phyloP scores from a whole-genome alignment of 2,888 invertebrate species.

The Cataglyphis rosenhaueri region DNA sequence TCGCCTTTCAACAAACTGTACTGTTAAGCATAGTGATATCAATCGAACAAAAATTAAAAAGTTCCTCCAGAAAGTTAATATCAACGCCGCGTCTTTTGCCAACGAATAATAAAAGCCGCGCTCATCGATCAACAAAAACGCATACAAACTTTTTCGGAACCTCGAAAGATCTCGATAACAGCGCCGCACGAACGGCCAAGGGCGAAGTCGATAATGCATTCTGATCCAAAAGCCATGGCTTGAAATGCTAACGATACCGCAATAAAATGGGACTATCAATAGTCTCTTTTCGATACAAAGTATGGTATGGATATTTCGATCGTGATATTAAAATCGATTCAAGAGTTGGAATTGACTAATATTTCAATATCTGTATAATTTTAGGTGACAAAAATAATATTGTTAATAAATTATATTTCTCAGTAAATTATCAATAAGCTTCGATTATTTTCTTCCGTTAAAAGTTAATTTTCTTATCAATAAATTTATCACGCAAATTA shows the following conservation, averaged over 20 bases:
- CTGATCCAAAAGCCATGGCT: not conserved
- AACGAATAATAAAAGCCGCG: conserved; percentile 45
- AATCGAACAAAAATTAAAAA: conserved; percentile 53
- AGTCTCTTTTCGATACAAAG: not conserved
- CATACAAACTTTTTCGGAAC: conserved; percentile 50
- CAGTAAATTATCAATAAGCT: not conserved
- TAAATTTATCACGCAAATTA: not conserved
- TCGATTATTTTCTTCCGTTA: not conserved
- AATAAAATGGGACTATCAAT: conserved; percentile 4
- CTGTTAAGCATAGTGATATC: conserved; percentile 31
- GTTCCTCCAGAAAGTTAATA: conserved; percentile 42
- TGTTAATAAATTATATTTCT: not conserved
- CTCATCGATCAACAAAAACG: conserved; percentile 52
- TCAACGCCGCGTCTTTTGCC: conserved; percentile 45
- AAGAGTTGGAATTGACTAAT: not conserved
- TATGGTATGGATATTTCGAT: conserved; percentile 4
- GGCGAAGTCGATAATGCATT: conserved; percentile 64
- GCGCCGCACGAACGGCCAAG: conserved; percentile 40
- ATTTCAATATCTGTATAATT: not conserved
- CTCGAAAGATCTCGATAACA: conserved; percentile 52
- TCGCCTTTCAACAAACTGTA: conserved; percentile 39
- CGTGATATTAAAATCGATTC: not conserved
- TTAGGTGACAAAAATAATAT: not conserved
- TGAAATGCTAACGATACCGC: conserved; percentile 30
- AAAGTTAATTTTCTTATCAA: conserved; percentile 12